phyloP scores from a whole-genome alignment of 2,113 vertebrate genomes.

The Myiopsitta monachus region DNA sequence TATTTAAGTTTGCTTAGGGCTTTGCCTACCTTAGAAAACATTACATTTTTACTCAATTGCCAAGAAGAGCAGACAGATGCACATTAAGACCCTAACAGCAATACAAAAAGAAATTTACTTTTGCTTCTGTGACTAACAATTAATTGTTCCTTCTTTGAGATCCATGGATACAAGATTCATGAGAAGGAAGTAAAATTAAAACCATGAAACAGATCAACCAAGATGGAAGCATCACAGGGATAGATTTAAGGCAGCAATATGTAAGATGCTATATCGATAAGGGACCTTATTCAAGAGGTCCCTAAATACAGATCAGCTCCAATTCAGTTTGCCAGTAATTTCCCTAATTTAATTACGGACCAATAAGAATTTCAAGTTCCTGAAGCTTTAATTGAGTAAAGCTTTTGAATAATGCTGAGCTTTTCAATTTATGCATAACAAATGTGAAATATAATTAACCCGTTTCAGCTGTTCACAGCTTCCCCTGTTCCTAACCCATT shows the following conservation, averaged over 20 bases:
- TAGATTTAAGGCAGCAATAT: background rate
- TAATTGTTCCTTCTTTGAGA: background rate
- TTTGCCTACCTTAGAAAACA: background rate
- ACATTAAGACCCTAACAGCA: background rate
- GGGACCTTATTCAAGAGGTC: conserved; percentile 22
- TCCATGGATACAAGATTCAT: background rate
- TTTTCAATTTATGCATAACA: conserved; percentile 62
- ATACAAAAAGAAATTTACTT: background rate
- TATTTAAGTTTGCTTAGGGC: background rate
- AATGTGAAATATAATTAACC: conserved; percentile 65
- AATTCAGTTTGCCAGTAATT: conserved; percentile 26
- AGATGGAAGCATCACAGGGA: background rate
- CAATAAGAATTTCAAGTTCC: conserved; percentile 54
- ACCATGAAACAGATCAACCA: background rate
- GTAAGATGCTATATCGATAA: background rate
- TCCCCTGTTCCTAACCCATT: background rate
- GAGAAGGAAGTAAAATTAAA: conserved; percentile 19
- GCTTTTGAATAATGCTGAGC: conserved; percentile 44
- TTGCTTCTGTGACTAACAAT: background rate
- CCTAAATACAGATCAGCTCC: conserved; percentile 15
- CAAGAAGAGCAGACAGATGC: background rate
- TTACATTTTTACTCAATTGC: background rate
- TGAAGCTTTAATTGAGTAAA: conserved; percentile 61
- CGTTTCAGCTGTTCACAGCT: conserved; percentile 45
- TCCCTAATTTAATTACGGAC: conserved; percentile 47